phyloP scores from a whole-genome alignment of 1,140 invertebrate genomes.

The Eriocheir sinensis region DNA sequence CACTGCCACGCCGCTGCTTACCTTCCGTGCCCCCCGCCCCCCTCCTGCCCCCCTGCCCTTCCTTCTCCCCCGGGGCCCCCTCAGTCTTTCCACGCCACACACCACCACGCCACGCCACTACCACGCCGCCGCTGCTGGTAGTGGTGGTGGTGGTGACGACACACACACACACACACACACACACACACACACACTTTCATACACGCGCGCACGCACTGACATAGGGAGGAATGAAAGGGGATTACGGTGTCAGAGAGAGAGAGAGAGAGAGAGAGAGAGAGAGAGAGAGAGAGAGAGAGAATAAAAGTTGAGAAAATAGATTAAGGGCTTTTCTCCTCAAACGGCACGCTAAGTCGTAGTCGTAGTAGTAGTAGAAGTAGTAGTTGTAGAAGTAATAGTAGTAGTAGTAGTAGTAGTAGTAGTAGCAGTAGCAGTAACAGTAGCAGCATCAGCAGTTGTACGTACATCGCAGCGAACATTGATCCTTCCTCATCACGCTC shows the following conservation, averaged over 20 bases:
- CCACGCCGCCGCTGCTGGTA: not conserved
- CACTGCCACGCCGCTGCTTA: no score
- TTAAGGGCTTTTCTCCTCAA: no score
- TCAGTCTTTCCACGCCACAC: no score
- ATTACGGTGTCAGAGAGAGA: no score
- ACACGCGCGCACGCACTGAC: no score
- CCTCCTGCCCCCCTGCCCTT: not conserved
- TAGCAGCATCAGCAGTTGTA: not conserved
- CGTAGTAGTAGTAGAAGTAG: not conserved
- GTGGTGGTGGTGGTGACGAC: not conserved
- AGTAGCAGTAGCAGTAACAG: not conserved
- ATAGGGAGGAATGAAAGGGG: no score
- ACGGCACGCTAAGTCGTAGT: no score
- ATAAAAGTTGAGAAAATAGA: not conserved
- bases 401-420: slow-evolving; percentile 8
- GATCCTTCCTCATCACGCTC: not conserved
- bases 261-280: not conserved
- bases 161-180: not conserved
- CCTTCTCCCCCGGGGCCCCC: not conserved
- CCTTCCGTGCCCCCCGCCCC: not conserved
- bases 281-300: not conserved
- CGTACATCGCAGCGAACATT: not conserved
- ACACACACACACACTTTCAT: not conserved
- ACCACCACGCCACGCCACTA: no score
- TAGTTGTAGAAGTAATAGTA: slow-evolving; percentile 3